A percentile compares a stretch with the other conserved stretches of the same genome.
Evolutionary conservation across 2,888 invertebrate species (phyloP).

Genomic region (Strigamia crassipes): DNA sequence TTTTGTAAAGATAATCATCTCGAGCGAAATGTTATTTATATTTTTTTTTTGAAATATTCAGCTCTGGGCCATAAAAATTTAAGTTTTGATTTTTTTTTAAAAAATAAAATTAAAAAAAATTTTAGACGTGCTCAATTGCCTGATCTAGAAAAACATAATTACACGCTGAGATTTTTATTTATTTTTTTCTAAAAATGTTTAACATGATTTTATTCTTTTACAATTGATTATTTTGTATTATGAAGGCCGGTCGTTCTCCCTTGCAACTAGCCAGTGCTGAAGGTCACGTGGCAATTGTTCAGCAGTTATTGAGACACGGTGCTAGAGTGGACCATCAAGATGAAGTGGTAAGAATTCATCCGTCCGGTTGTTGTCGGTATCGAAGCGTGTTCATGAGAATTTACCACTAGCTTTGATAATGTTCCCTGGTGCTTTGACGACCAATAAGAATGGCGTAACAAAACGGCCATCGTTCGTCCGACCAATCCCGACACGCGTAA

Average conservation of each 20-base stretch:
- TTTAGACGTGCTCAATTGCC: neutral
- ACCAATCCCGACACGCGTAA: too few relatives aligned
- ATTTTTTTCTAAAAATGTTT: neutral
- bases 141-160: neutral
- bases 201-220: too few relatives aligned
- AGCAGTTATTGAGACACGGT: constrained; percentile 70
- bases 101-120: neutral
- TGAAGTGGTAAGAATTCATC: constrained; percentile 67
- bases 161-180: neutral
- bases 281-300: constrained; percentile 76
- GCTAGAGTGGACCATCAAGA: constrained; percentile 74
- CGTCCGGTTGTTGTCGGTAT: constrained; percentile 43
- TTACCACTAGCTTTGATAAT: too few relatives aligned
- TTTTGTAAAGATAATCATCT: neutral
- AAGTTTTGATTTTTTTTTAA: neutral
- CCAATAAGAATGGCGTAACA: too few relatives aligned
- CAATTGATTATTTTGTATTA: neutral
- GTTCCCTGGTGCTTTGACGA: too few relatives aligned
- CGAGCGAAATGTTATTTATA: neutral
- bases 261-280: constrained; percentile 80
- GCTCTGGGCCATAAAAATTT: neutral
- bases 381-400: too few relatives aligned
- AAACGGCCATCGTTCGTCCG: too few relatives aligned
- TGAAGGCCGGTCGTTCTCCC: constrained; percentile 73
- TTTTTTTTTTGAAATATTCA: neutral